phyloP scores from a whole-genome alignment of 1,140 invertebrate genomes.

The Cherax quadricarinatus region DNA sequence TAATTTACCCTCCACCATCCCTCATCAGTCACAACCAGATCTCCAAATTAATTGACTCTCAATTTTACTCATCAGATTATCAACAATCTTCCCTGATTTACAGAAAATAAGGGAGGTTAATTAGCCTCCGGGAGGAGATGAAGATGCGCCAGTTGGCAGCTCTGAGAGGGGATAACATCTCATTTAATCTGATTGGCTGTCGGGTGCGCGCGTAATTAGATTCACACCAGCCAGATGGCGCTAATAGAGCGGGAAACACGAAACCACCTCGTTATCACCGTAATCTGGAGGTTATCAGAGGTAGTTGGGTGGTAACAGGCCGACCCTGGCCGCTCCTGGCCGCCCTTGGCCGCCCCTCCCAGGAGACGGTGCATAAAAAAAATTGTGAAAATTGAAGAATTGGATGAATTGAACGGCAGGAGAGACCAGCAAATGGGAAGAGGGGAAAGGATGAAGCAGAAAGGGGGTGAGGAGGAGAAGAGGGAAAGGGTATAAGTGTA shows the following conservation, averaged over 20 bases:
- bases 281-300: conserved; percentile 16
- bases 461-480: not conserved
- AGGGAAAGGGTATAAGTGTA: too few species aligned
- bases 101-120: conserved; percentile 5
- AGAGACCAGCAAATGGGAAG: not conserved
- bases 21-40: not conserved
- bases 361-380: not conserved
- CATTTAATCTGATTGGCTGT: conserved; percentile 68
- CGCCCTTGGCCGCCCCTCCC: not conserved
- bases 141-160: conserved; percentile 25
- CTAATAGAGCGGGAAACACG: conserved; percentile 63
- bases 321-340: not conserved
- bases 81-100: not conserved
- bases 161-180: conserved; percentile 40
- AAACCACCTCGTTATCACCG: conserved; percentile 54
- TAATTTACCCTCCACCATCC: not conserved
- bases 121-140: conserved; percentile 21
- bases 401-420: not conserved
- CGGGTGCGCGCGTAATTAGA: conserved; percentile 59
- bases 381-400: not conserved
- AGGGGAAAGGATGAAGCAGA: not conserved
- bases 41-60: not conserved
- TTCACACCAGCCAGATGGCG: conserved; percentile 66
- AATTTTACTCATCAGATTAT: not conserved
- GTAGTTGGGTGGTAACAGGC: not conserved